Conservation (phyloP, 2,797 vertebrate genomes). For the Prunella strophiata region DNA sequence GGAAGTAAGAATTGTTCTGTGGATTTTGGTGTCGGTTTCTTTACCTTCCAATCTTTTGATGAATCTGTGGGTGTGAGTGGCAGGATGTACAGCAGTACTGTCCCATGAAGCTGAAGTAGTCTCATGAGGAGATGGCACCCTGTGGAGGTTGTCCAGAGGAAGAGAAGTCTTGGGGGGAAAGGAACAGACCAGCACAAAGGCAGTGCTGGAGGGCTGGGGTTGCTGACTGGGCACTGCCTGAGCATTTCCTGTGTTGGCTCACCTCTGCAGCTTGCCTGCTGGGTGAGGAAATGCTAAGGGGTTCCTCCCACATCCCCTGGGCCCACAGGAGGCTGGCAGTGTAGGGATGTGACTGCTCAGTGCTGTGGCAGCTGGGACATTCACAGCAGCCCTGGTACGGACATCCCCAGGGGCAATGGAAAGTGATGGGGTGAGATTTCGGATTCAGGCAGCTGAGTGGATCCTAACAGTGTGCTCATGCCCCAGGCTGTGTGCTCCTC, state of each 20-base stretch:
- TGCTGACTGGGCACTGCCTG: not conserved
- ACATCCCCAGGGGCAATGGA: not conserved
- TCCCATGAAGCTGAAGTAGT: not conserved
- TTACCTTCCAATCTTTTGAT: not conserved
- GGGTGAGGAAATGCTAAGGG: not conserved
- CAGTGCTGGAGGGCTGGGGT: not conserved
- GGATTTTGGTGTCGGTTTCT: not conserved
- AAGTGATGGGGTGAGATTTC: not conserved
- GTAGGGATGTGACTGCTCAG: not conserved
- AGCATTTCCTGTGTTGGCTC: not conserved
- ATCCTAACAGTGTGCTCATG: not conserved
- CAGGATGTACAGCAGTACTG: not conserved
- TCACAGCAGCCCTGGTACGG: not conserved
- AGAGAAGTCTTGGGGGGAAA: not conserved
- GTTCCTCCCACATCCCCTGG: not conserved
- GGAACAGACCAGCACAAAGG: not conserved
- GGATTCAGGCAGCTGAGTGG: not conserved
- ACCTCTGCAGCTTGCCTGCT: not conserved
- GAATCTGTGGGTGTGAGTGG: not conserved
- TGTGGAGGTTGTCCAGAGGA: not conserved
- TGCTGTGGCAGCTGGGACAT: rapidly evolving
- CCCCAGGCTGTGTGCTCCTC: not conserved
- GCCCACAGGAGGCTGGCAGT: not conserved
- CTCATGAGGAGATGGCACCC: not conserved
- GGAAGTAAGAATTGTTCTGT: not conserved